phyloP scores from a whole-genome alignment of 2,113 vertebrate species.

The Acrocephalus arundinaceus region DNA sequence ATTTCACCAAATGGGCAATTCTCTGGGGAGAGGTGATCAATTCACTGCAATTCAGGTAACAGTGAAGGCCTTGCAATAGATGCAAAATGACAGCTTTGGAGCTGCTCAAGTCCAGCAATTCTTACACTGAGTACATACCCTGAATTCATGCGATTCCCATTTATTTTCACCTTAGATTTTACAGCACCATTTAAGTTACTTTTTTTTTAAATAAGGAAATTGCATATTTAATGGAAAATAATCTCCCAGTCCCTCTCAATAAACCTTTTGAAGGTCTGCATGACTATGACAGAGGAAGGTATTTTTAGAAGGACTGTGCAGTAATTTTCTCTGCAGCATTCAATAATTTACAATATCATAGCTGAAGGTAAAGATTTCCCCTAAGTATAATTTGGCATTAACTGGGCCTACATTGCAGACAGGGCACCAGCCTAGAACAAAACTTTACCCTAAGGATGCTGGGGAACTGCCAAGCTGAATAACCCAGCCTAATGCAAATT shows the following conservation, averaged over 20 bases:
- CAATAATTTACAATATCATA: slow-evolving; percentile 57
- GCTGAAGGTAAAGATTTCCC: slow-evolving; percentile 59
- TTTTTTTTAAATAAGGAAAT: slow-evolving; percentile 49
- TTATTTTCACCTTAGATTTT: slow-evolving; percentile 23
- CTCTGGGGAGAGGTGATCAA: not conserved
- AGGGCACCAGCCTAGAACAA: slow-evolving; percentile 49
- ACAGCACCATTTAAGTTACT: slow-evolving; percentile 19
- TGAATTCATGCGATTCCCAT: not conserved
- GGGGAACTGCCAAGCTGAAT: slow-evolving; percentile 37
- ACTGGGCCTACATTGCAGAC: slow-evolving; percentile 54
- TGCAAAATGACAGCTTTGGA: not conserved
- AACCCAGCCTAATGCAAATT: slow-evolving; percentile 50
- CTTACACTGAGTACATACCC: not conserved
- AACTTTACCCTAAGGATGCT: slow-evolving; percentile 12
- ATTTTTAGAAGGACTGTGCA: slow-evolving; percentile 32
- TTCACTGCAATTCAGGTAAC: not conserved
- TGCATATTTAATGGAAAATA: slow-evolving; percentile 61
- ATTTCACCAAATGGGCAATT: not conserved
- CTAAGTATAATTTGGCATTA: slow-evolving; percentile 66
- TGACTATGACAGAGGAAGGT: slow-evolving; percentile 23
- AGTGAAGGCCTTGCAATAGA: not conserved
- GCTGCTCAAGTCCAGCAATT: not conserved
- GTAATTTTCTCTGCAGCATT: slow-evolving; percentile 47
- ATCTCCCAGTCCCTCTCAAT: slow-evolving; percentile 35
- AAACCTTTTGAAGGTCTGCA: slow-evolving; percentile 45